These are phyloP conservation scores for Platysteira castanea DNA, from an alignment of 2,113 vertebrate genomes.

Conservation along the genomic window DNA sequence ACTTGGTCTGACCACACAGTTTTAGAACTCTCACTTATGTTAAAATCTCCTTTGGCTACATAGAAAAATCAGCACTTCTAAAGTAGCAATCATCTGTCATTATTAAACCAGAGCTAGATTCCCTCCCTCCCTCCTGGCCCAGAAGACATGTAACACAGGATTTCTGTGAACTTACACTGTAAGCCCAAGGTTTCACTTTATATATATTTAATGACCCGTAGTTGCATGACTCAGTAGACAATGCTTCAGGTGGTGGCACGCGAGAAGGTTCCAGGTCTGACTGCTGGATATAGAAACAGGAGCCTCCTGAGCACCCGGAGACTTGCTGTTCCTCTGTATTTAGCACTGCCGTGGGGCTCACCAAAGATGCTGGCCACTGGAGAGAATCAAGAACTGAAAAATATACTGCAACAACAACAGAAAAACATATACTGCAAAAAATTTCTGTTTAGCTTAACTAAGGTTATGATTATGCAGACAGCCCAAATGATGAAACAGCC, in stretches of 20 bases:
- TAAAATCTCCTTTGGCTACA: neutral
- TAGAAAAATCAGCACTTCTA: neutral
- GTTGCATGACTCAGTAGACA: neutral
- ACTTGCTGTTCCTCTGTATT: neutral
- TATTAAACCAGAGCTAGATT: neutral
- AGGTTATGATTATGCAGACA: neutral
- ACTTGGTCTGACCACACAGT: neutral
- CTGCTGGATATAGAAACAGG: neutral
- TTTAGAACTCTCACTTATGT: neutral
- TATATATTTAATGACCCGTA: neutral
- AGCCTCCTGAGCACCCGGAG: neutral
- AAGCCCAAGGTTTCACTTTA: neutral
- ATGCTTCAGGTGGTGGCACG: rapidly evolving
- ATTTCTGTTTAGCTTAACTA: neutral
- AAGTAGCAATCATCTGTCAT: neutral
- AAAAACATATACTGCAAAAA: neutral
- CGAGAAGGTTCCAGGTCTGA: neutral
- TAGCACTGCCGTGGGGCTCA: neutral
- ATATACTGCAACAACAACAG: neutral
- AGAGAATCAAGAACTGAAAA: neutral
- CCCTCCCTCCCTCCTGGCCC: neutral
- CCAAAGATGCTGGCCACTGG: neutral
- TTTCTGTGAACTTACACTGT: neutral
- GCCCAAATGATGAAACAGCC: neutral
- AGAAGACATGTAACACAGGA: neutral